Percentiles rank a stretch among this genome's conserved stretches.
Conservation (phyloP, 92 coral and sea anemone species). For the Epizoanthus ramosus region DNA sequence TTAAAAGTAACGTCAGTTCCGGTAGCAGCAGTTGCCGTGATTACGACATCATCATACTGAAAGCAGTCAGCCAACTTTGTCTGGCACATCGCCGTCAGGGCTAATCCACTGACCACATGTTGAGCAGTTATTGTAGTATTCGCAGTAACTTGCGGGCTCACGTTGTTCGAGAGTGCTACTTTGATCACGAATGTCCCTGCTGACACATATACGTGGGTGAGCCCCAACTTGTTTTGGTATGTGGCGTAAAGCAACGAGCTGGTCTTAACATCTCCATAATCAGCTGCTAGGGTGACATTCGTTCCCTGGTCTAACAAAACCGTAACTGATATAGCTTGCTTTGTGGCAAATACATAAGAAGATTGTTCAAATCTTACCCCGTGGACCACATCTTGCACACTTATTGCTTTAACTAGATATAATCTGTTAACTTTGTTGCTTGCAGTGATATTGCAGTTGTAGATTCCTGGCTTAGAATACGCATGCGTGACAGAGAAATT, state of each 20-base stretch:
- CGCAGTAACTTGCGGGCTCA: background rate
- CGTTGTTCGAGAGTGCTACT: background rate
- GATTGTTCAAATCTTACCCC: background rate
- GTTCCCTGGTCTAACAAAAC: conserved; percentile 1
- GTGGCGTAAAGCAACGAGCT: background rate
- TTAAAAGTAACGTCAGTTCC: background rate
- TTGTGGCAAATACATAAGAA: background rate
- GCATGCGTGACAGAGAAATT: background rate
- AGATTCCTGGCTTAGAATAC: background rate
- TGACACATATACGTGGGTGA: background rate
- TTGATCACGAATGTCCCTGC: background rate
- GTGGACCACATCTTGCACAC: background rate
- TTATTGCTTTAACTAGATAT: background rate
- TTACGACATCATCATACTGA: conserved; percentile 6
- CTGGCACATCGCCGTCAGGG: background rate
- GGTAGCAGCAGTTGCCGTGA: background rate
- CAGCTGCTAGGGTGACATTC: background rate
- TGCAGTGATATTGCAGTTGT: background rate
- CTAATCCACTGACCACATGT: background rate
- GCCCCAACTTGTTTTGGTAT: background rate
- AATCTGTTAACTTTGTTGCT: background rate
- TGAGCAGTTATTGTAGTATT: background rate
- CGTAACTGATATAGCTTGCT: background rate
- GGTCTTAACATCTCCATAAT: background rate
- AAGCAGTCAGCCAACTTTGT: conserved; percentile 9